Evolutionary conservation across 2,797 vertebrate species (phyloP), one percentile per base, ranked within the genome.

Genomic region (Eidolon dupreanum): DNA sequence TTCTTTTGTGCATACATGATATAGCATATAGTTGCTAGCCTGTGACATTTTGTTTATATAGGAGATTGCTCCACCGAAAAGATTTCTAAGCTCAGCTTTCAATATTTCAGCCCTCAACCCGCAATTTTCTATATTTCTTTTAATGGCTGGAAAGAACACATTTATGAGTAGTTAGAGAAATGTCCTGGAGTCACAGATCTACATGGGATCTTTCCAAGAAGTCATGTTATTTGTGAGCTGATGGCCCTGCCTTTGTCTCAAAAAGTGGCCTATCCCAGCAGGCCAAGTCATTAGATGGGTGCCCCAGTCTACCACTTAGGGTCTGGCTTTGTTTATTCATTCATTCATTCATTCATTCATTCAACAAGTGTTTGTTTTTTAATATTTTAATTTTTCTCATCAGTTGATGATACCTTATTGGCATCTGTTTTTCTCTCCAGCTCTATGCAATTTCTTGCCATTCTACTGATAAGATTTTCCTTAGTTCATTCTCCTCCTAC

Each of bases 1-100:
- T 75, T 38, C 70, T 61, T 0, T 5, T 28, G 53, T 0, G 0
- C 9, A 55, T 31, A 38, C 15, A 43, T 38, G 31, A 33, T 26
- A 5, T 15, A 26, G 61, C 38, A 11, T 49, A 28, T 31, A 28
- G 17, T 26, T 59, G 84, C 17, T 61, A 22, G 22, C 33, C 46
- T 41, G 31, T 59, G 78, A 61, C 61, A 49, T 71, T 59, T 31
- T 28, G 66, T 33, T 77, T 65, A 71, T 63, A n/a, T 5, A 15
- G 73, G 36, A 88, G 51, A 71, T 86, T 84, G 36, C n/a, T 74
- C 43, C 46, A 51, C 71, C 43, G 71, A 75, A 61, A 84, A 75
- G 51, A 61, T 66, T 59, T 83, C 61, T 55, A 73, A 78, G 22
- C 46, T 83, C 19, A 86, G 53, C 8, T 68, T 74, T 92, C 81